phyloP scores from a whole-genome alignment of 2,113 vertebrate genomes.

The Callipepla squamata region DNA sequence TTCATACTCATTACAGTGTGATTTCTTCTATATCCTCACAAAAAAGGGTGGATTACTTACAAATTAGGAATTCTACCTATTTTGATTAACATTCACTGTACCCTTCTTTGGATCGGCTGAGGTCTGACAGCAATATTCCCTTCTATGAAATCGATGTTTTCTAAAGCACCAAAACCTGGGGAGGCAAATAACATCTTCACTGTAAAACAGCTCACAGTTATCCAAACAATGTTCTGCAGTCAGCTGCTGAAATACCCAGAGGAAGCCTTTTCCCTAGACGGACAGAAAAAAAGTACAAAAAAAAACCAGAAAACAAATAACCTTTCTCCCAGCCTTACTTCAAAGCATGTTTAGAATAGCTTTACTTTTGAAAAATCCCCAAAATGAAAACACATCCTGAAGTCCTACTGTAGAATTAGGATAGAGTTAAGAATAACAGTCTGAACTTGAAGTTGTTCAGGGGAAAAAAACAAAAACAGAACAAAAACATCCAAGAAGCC shows the following conservation, averaged over 20 bases:
- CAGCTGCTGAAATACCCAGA: background rate
- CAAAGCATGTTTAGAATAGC: background rate
- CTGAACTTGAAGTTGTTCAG: background rate
- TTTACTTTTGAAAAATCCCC: background rate
- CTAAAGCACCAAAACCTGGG: background rate
- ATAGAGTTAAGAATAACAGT: background rate
- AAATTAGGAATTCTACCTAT: background rate
- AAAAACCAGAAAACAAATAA: background rate
- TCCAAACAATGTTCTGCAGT: background rate
- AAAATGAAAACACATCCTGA: background rate
- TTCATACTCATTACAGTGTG: rapidly evolving
- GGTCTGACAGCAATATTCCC: background rate
- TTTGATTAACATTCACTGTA: background rate
- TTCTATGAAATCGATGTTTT: background rate
- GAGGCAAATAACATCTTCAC: background rate
- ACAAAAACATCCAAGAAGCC: background rate
- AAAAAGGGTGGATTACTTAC: background rate
- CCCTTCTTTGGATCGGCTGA: background rate
- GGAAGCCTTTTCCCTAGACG: background rate
- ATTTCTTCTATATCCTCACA: background rate
- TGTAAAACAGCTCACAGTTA: background rate
- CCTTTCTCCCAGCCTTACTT: background rate
- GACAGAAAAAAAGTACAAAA: background rate
- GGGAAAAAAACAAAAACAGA: background rate
- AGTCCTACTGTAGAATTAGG: background rate